phyloP scores from a whole-genome alignment of 2,113 vertebrate species.

The Rhodinocichla rosea region DNA sequence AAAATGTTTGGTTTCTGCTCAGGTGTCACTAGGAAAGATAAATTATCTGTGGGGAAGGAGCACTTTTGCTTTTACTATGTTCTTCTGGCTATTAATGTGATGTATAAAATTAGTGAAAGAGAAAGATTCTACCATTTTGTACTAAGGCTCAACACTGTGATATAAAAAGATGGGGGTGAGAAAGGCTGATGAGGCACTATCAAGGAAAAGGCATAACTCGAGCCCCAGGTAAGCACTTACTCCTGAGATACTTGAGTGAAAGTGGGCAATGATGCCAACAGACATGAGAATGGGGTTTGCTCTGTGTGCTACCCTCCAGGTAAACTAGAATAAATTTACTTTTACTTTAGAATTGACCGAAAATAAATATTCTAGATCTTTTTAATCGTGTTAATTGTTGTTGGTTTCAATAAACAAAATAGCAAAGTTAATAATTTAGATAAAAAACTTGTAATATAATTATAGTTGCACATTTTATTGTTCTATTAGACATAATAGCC shows the following conservation, averaged over 20 bases:
- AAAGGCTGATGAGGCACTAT: neutral
- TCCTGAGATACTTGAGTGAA: slow-evolving; percentile 13
- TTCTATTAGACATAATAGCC: slow-evolving; percentile 75
- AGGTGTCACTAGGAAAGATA: slow-evolving; percentile 43
- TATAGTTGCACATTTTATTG: slow-evolving; percentile 62
- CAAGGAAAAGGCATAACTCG: neutral
- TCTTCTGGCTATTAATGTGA: slow-evolving; percentile 19
- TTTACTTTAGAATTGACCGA: neutral
- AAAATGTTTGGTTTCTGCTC: slow-evolving; percentile 38
- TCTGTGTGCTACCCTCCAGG: neutral
- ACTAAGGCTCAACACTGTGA: slow-evolving; percentile 52
- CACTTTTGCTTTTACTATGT: slow-evolving; percentile 17
- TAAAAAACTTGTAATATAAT: slow-evolving; percentile 54
- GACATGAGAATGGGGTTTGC: neutral
- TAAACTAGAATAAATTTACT: slow-evolving; percentile 27
- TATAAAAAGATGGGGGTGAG: slow-evolving; percentile 1
- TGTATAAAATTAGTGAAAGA: slow-evolving; percentile 2
- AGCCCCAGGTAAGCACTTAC: neutral
- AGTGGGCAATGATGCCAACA: slow-evolving; percentile 2
- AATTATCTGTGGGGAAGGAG: neutral
- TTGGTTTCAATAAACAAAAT: slow-evolving; percentile 2
- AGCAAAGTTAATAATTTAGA: slow-evolving; percentile 1
- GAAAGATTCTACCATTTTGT: slow-evolving; percentile 43
- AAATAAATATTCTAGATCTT: slow-evolving; percentile 10
- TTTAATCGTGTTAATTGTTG: neutral